Evolutionary conservation across 1,140 invertebrate species (phyloP).

Genomic region (Drosophila pandora): DNA sequence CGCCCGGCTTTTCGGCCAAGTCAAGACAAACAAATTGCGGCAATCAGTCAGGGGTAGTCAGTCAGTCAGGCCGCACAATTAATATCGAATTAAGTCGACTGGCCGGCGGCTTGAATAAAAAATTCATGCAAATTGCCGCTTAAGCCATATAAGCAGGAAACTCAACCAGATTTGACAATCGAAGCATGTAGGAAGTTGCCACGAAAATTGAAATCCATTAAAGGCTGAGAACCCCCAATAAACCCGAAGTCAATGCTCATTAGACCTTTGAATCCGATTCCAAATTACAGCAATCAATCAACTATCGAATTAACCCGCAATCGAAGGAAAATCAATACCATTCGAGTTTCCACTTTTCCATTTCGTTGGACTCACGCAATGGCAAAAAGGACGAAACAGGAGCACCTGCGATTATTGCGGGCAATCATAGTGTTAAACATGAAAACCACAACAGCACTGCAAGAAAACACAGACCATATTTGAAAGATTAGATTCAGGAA

Average conservation of each 20-base stretch:
- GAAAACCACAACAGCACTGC: slow-evolving; percentile 10
- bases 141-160: slow-evolving; percentile 35
- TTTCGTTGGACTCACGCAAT: slow-evolving; percentile 30
- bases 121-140: slow-evolving; percentile 62
- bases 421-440: slow-evolving; percentile 71
- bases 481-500: neutral
- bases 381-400: slow-evolving; percentile 2
- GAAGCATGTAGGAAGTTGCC: neutral
- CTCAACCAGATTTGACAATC: slow-evolving; percentile 25
- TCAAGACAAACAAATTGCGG: slow-evolving; percentile 60
- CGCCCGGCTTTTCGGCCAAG: slow-evolving; percentile 40
- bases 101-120: slow-evolving; percentile 43
- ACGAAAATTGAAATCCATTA: neutral
- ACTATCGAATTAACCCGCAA: slow-evolving; percentile 40
- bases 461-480: neutral
- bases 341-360: slow-evolving; percentile 37
- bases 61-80: slow-evolving; percentile 61
- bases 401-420: slow-evolving; percentile 57
- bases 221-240: neutral
- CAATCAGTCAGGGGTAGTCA: slow-evolving; percentile 61
- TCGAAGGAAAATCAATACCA: slow-evolving; percentile 55
- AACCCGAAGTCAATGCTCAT: neutral
- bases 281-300: slow-evolving; percentile 71
- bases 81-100: slow-evolving; percentile 70
- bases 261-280: slow-evolving; percentile 28